Conservation (phyloP, 1,140 invertebrate species). For the Apis cerana region DNA sequence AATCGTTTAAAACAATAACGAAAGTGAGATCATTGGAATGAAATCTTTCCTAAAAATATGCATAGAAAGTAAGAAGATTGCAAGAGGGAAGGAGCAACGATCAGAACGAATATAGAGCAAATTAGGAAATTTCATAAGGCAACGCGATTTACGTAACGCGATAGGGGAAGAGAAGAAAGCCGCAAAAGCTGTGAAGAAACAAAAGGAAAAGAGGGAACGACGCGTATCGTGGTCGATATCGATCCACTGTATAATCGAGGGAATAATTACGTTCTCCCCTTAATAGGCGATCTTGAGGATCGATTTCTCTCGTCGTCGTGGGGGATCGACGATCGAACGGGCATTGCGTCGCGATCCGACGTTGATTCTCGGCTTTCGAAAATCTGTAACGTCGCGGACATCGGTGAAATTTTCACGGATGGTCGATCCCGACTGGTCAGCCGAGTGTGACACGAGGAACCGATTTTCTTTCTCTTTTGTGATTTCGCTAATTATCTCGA, state of each 20-base stretch:
- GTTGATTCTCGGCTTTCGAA: constrained; percentile 51
- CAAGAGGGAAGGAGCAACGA: no score
- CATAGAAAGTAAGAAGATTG: no score
- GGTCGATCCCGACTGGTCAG: constrained; percentile 17
- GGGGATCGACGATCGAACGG: constrained; percentile 48
- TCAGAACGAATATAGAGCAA: not conserved
- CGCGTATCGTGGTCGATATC: constrained; percentile 21
- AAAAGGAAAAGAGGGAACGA: constrained; percentile 5
- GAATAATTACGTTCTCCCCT: constrained; percentile 58
- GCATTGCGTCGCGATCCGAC: constrained; percentile 13
- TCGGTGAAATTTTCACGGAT: constrained; percentile 66
- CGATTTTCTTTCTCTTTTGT: not conserved
- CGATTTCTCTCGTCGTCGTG: constrained; percentile 54
- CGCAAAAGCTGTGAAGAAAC: not conserved
- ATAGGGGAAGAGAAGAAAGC: not conserved
- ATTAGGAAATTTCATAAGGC: constrained; percentile 4
- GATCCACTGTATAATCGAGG: constrained; percentile 43
- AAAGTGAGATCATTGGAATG: no score
- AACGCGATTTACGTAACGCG: not conserved
- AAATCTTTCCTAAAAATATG: no score
- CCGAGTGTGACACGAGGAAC: constrained; percentile 15
- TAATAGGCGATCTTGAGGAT: constrained; percentile 52
- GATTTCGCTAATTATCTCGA: not conserved
- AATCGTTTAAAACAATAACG: no score
- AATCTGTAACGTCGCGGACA: constrained; percentile 49